A percentile compares a stretch with the other conserved stretches of the same genome.
Evolutionary conservation across 2,113 vertebrate genomes (phyloP).

Genomic region (Catharus bicknelli): DNA sequence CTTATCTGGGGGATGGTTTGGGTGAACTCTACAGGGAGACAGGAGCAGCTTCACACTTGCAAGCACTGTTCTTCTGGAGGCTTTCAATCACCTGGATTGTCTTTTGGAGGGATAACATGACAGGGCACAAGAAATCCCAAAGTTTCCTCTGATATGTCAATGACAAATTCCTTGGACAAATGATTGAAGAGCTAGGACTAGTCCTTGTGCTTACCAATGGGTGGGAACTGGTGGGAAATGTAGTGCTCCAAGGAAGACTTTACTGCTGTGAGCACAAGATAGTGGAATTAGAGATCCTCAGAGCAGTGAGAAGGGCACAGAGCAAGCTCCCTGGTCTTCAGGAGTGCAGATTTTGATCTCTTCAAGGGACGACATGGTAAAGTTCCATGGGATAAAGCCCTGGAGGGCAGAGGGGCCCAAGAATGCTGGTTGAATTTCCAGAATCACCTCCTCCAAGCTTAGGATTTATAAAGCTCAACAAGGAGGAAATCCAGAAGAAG

Average conservation of each 20-base stretch:
- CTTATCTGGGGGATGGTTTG: background rate
- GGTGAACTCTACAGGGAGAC: background rate
- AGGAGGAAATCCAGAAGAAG: background rate
- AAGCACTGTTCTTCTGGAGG: background rate
- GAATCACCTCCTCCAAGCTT: background rate
- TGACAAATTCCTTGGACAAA: background rate
- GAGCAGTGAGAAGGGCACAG: background rate
- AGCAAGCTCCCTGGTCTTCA: background rate
- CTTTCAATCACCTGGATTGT: background rate
- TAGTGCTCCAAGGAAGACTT: background rate
- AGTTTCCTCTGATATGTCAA: background rate
- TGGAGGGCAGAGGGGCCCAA: background rate
- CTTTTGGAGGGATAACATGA: background rate
- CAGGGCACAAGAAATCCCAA: background rate
- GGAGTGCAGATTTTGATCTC: background rate
- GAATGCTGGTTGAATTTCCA: background rate
- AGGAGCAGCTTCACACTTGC: accelerated
- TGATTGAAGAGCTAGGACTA: background rate
- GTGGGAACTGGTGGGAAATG: background rate
- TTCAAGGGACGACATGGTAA: background rate
- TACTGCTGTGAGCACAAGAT: background rate
- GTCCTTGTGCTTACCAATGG: background rate
- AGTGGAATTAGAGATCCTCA: background rate
- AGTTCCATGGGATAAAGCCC: background rate
- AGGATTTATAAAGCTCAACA: background rate